Conservation (phyloP, 2,113 vertebrate species). For the Serinus canaria region DNA sequence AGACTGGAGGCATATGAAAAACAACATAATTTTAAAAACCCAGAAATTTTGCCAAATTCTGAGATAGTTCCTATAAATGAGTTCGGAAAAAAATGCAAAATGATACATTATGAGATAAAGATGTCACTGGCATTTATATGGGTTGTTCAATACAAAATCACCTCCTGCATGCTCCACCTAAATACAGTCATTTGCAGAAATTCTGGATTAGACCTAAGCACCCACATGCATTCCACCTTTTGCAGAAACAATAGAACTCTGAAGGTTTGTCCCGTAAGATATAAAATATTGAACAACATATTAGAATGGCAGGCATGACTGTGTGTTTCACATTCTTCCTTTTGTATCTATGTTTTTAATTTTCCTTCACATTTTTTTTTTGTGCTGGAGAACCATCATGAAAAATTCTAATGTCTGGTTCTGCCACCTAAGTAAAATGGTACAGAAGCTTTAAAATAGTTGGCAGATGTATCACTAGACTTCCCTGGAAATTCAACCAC, state of each 20-base stretch:
- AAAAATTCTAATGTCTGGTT: not conserved
- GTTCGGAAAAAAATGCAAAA: not conserved
- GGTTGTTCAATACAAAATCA: not conserved
- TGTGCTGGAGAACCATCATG: not conserved
- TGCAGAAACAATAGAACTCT: not conserved
- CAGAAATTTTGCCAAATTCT: conserved; percentile 14
- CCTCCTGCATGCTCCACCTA: not conserved
- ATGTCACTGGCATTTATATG: not conserved
- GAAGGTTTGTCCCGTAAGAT: not conserved
- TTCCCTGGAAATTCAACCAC: not conserved
- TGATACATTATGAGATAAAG: not conserved
- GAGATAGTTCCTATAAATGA: conserved; percentile 5
- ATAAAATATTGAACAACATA: not conserved
- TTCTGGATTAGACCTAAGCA: not conserved
- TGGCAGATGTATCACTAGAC: not conserved
- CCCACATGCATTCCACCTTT: not conserved
- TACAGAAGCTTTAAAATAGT: not conserved
- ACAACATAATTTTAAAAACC: not conserved
- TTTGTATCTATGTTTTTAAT: not conserved
- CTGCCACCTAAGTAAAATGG: not conserved
- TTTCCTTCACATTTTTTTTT: not conserved
- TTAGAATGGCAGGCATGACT: not conserved
- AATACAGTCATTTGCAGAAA: not conserved
- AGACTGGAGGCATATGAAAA: conserved; percentile 43
- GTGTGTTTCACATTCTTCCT: not conserved